Conservation (phyloP, 2,797 vertebrate species). For the Poecilia picta region DNA sequence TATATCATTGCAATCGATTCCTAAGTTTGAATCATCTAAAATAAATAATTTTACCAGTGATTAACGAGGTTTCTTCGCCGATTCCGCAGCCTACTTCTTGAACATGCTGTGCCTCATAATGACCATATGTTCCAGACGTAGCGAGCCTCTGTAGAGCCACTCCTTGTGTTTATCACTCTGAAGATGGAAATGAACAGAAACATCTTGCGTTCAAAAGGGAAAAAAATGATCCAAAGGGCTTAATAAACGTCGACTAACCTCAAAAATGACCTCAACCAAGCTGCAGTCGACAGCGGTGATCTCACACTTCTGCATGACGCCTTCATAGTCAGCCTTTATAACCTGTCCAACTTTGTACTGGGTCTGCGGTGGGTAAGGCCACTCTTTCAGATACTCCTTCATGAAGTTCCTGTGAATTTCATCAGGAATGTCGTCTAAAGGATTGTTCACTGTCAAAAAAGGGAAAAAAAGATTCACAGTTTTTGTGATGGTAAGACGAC, state of each 20-base stretch:
- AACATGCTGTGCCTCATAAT: rapidly evolving
- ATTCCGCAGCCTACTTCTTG: rapidly evolving
- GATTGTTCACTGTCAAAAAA: slow-evolving; percentile 79
- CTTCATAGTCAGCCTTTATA: slow-evolving; percentile 84
- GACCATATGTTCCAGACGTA: slow-evolving; percentile 85
- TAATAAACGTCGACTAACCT: slow-evolving; percentile 42
- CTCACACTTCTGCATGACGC: slow-evolving; percentile 82
- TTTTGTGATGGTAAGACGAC: background rate
- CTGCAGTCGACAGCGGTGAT: slow-evolving; percentile 86
- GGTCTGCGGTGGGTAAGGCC: slow-evolving; percentile 86
- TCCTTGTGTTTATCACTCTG: slow-evolving; percentile 86
- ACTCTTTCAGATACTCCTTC: slow-evolving; percentile 83
- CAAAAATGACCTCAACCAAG: slow-evolving; percentile 67
- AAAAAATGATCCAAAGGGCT: background rate
- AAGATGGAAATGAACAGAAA: slow-evolving; percentile 21
- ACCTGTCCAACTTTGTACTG: slow-evolving; percentile 83
- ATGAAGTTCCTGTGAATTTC: slow-evolving; percentile 81
- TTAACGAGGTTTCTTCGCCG: background rate
- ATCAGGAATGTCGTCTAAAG: slow-evolving; percentile 88
- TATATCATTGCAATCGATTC: background rate
- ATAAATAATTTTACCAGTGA: background rate
- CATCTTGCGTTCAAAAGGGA: background rate
- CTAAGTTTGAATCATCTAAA: background rate
- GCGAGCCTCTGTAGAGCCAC: slow-evolving; percentile 91
- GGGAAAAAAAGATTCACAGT: background rate